Conservation (phyloP, 2,113 vertebrate species). For the Neodon shergylaensis region DNA sequence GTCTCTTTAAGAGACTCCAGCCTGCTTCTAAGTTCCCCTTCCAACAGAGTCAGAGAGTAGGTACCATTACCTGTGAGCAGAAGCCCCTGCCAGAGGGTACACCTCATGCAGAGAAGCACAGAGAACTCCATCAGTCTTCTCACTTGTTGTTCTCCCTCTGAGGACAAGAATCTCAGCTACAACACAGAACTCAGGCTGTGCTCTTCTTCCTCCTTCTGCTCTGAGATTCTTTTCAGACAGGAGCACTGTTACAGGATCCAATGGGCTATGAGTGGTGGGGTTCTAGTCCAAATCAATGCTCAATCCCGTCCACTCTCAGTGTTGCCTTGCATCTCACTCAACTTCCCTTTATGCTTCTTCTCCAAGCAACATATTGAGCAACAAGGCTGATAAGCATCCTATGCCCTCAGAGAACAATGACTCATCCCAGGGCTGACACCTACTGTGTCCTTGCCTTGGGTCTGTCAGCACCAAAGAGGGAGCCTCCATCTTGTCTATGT, state of each 20-base stretch:
- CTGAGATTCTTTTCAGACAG: background rate
- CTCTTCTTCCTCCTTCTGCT: background rate
- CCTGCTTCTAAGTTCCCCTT: background rate
- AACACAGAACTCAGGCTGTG: background rate
- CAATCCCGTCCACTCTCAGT: background rate
- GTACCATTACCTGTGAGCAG: slow-evolving; percentile 34
- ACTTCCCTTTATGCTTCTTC: background rate
- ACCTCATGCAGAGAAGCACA: background rate
- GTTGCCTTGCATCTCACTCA: background rate
- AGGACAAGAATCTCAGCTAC: background rate
- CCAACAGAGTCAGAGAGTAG: fast-evolving
- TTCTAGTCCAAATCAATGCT: background rate
- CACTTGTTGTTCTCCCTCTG: background rate
- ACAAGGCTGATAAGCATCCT: background rate
- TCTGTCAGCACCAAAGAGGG: background rate
- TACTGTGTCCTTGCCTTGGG: background rate
- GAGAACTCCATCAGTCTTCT: background rate
- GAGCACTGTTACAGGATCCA: background rate
- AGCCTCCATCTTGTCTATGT: background rate
- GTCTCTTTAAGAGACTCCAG: background rate
- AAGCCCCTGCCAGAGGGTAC: fast-evolving
- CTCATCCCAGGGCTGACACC: background rate
- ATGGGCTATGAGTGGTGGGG: background rate
- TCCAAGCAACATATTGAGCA: background rate
- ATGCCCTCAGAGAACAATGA: background rate